Conservation (phyloP, 2,888 invertebrate genomes). For the Lasioglossum figueresi region DNA sequence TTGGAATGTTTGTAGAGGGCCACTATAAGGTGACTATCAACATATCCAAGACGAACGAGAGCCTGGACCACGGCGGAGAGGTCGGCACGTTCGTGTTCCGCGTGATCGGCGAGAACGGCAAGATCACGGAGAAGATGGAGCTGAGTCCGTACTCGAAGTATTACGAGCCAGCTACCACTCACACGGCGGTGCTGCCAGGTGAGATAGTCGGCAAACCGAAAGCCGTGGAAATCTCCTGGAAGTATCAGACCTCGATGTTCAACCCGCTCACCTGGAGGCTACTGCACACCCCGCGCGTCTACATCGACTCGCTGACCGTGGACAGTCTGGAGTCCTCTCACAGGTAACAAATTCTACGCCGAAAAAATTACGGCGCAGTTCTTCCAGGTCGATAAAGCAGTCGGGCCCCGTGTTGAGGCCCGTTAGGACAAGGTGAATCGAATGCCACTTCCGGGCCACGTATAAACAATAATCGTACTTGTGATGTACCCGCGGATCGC, state of each 20-base stretch:
- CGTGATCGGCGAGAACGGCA: conserved; percentile 87
- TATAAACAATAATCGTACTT: not conserved
- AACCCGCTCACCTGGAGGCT: conserved; percentile 94
- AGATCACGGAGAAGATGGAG: conserved; percentile 86
- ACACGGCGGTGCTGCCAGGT: conserved; percentile 89
- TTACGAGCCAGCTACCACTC: conserved; percentile 90
- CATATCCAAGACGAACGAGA: conserved; percentile 90
- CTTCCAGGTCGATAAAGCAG: not conserved
- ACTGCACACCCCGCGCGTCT: conserved; percentile 90
- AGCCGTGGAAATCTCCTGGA: conserved; percentile 90
- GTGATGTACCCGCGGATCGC: not conserved
- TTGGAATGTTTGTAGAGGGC: conserved; percentile 85
- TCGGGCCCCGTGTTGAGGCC: not conserved
- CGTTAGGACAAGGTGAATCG: not conserved
- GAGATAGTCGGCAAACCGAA: conserved; percentile 88
- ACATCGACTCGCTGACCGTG: conserved; percentile 89
- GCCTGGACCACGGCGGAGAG: conserved; percentile 91
- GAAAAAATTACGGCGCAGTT: not conserved
- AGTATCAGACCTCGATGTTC: conserved; percentile 90
- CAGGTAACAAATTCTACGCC: conserved; percentile 34
- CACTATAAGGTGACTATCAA: conserved; percentile 92
- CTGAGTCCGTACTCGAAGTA: conserved; percentile 86
- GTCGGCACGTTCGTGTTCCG: conserved; percentile 90
- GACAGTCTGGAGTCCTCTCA: conserved; percentile 88
- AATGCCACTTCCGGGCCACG: not conserved